These are phyloP conservation scores for Apomyelois bistriatella DNA, from an alignment of 2,888 invertebrate genomes.

Conservation along the genomic window DNA sequence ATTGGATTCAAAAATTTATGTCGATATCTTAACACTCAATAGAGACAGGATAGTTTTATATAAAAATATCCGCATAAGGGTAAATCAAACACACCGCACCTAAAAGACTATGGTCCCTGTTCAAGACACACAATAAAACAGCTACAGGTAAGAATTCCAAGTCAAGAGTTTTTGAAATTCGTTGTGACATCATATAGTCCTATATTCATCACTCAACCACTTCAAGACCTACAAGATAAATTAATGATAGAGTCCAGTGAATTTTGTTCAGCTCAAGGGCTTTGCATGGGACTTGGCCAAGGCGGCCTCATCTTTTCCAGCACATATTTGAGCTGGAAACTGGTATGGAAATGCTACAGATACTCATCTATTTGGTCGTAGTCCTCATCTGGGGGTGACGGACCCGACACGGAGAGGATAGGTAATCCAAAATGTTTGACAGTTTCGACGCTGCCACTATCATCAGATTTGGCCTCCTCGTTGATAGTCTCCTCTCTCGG, in stretches of 20 bases:
- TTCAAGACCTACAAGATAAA: constrained; percentile 16
- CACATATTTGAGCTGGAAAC: constrained; percentile 75
- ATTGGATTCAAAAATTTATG: constrained; percentile 44
- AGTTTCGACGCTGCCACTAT: constrained; percentile 72
- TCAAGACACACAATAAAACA: constrained; percentile 57
- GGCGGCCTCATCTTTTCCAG: constrained; percentile 72
- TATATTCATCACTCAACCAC: constrained; percentile 10
- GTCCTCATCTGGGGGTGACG: constrained; percentile 88
- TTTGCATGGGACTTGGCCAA: constrained; percentile 68
- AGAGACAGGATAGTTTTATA: constrained; percentile 47
- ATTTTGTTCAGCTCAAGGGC: constrained; percentile 45
- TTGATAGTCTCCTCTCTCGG: constrained; percentile 68
- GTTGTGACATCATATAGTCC: constrained; percentile 41
- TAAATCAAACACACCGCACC: constrained; percentile 50
- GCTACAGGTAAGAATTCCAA: constrained; percentile 34
- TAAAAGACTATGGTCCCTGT: constrained; percentile 62
- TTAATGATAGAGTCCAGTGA: constrained; percentile 39
- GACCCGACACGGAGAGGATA: constrained; percentile 89
- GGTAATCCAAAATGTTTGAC: constrained; percentile 85
- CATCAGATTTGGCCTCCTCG: constrained; percentile 71
- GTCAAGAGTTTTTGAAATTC: constrained; percentile 47
- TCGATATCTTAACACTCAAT: constrained; percentile 39
- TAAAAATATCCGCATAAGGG: constrained; percentile 46
- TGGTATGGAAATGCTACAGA: constrained; percentile 80
- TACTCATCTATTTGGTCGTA: constrained; percentile 81